Evolutionary conservation across 2,888 invertebrate genomes (phyloP), one percentile per base, ranked within the genome.

Genomic region (Campoletis raptor): DNA sequence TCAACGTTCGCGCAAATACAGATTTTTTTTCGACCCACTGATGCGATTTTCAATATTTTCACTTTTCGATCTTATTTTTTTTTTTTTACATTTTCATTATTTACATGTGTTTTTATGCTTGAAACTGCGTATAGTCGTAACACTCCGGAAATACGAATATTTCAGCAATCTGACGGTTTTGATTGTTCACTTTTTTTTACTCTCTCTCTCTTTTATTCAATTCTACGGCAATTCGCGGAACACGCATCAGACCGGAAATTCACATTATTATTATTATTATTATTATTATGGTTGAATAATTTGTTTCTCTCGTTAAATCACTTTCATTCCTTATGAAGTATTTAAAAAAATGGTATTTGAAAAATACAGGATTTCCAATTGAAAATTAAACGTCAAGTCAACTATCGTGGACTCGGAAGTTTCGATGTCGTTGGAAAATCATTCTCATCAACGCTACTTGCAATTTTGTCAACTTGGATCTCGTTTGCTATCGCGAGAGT

Each of bases 251-350:
- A 24, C 36, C 24, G 52, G 77, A 78, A 67, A 21, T 78, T 67
- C 18, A 24, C 52, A 67, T 78, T 67, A 67, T 67, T 8, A 45
- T 52, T 15, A 77, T 37, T 36, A 77, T 77, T 66, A 36, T 37
- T n/a, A n/a, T 76, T 30, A 76, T 9, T 15, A 24, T 30, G 61
- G 30, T 15, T 18, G 48, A 48, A 18, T 48, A 30, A 30, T 30
- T 30, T 30, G 2, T 30, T 30, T 30, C 30, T 30, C 30, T 30
- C 30, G n/a, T n/a, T 30, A 30, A 30, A 30, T 30, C 30, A 30
- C 3, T 30, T 30, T 30, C 3, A 30, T 30, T 30, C 30, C 3
- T 30, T 3, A 30, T 30, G 30, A 3, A 30, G 30, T 2, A 30
- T 30, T 30, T 30, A 30, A 30, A 30, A 30, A 30, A 30, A 30